Conservation (phyloP, 2,888 invertebrate genomes). For the Aphidius colemani region DNA sequence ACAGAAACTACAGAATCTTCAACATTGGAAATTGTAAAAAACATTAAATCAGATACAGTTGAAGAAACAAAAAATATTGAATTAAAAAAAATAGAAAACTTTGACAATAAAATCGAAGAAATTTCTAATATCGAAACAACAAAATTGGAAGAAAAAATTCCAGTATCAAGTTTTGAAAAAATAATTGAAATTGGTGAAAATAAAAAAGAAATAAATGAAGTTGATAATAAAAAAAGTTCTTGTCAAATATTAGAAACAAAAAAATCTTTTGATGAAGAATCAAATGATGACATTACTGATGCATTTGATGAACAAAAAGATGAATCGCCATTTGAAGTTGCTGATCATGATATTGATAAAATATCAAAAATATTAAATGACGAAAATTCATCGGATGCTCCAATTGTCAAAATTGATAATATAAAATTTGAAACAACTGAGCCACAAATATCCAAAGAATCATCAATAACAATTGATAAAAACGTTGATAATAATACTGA, state of each 20-base stretch:
- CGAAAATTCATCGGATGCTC: conserved; percentile 19
- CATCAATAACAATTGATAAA: neutral
- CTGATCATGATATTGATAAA: conserved; percentile 47
- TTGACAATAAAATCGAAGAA: neutral
- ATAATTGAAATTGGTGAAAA: conserved; percentile 19
- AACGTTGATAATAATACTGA: neutral
- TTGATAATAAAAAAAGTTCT: no score
- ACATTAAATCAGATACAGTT: neutral
- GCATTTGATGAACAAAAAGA: conserved; percentile 8
- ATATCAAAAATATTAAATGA: conserved; percentile 24
- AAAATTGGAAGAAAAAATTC: conserved; percentile 2
- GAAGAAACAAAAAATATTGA: neutral
- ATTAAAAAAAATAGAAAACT: neutral
- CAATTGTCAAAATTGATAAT: neutral
- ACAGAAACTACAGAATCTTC: neutral
- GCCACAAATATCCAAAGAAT: neutral
- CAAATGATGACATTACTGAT: neutral
- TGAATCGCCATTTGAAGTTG: conserved; percentile 30
- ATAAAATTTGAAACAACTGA: no score
- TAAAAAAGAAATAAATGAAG: neutral
- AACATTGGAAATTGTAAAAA: neutral
- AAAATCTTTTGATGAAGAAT: neutral
- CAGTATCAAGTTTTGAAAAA: conserved; percentile 7
- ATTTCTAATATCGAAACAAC: neutral
- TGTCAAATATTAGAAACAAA: neutral